Evolutionary conservation across 2,113 vertebrate species (phyloP).

Genomic region (Theristicus caerulescens): DNA sequence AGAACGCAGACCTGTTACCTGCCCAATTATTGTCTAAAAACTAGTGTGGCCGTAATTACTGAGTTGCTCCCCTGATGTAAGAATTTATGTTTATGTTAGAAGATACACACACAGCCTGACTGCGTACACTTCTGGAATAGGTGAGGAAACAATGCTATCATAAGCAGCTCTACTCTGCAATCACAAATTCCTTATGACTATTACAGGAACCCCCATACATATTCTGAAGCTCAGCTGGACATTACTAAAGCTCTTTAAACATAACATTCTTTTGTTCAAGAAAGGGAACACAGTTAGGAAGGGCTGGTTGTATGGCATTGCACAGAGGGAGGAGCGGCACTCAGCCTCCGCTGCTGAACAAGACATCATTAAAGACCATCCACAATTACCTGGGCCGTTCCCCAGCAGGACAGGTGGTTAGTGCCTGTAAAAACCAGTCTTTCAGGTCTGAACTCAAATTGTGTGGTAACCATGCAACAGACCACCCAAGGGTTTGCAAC

Average conservation of each 20-base stretch:
- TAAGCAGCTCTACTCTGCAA: neutral
- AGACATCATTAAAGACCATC: neutral
- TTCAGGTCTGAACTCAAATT: slow-evolving; percentile 45
- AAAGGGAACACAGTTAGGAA: too few relatives aligned
- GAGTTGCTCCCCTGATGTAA: neutral
- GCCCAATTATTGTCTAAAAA: neutral
- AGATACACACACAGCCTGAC: neutral
- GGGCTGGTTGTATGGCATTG: neutral
- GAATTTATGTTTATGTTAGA: neutral
- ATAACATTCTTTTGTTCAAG: too few relatives aligned
- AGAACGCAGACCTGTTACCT: neutral
- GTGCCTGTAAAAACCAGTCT: slow-evolving; percentile 38
- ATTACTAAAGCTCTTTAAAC: neutral
- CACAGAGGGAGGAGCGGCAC: neutral
- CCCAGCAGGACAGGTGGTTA: neutral
- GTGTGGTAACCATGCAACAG: slow-evolving; percentile 33
- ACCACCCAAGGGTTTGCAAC: neutral
- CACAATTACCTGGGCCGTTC: neutral
- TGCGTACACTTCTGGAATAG: neutral
- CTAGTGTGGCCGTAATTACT: fast-evolving
- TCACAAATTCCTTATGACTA: neutral
- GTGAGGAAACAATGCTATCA: neutral
- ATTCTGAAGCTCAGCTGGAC: neutral
- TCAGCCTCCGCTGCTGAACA: neutral
- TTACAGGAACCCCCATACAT: neutral